Conservation (phyloP, 2,888 invertebrate genomes). For the Heteropelma amictum region DNA sequence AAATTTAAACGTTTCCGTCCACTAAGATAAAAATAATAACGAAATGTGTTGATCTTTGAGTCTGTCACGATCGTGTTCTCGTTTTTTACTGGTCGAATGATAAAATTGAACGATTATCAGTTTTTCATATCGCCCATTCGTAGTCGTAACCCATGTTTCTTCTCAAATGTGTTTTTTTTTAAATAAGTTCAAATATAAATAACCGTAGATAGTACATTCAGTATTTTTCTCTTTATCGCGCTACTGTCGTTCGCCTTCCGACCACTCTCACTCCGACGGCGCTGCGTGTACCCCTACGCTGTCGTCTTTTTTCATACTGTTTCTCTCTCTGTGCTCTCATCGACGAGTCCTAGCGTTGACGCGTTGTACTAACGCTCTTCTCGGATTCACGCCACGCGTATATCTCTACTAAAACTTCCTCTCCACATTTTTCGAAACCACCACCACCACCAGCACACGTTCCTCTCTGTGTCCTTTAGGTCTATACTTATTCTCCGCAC, state of each 20-base stretch:
- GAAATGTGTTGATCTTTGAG: neutral
- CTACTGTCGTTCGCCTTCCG: neutral
- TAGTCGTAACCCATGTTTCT: too few species aligned
- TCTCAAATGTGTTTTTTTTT: neutral
- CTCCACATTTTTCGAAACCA: slow-evolving; percentile 14
- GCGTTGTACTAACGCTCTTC: slow-evolving; percentile 21
- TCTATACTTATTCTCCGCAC: neutral
- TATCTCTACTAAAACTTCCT: slow-evolving; percentile 31
- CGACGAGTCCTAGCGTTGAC: slow-evolving; percentile 18
- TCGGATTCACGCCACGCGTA: slow-evolving; percentile 45
- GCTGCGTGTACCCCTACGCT: slow-evolving; percentile 18
- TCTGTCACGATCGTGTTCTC: neutral
- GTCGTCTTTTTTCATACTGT: neutral
- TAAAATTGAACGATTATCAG: too few species aligned
- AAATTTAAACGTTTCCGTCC: neutral
- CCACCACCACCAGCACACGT: slow-evolving; percentile 15
- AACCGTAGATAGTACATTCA: too few species aligned
- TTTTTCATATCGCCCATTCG: too few species aligned
- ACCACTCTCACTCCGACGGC: slow-evolving; percentile 37
- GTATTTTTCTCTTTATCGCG: slow-evolving; percentile 21
- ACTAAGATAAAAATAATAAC: neutral
- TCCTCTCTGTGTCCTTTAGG: slow-evolving; percentile 13
- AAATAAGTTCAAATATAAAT: neutral
- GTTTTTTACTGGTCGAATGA: too few species aligned
- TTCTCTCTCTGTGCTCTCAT: slow-evolving; percentile 11